Conservation (phyloP, 2,888 invertebrate species). For the Heliconius cydno region DNA sequence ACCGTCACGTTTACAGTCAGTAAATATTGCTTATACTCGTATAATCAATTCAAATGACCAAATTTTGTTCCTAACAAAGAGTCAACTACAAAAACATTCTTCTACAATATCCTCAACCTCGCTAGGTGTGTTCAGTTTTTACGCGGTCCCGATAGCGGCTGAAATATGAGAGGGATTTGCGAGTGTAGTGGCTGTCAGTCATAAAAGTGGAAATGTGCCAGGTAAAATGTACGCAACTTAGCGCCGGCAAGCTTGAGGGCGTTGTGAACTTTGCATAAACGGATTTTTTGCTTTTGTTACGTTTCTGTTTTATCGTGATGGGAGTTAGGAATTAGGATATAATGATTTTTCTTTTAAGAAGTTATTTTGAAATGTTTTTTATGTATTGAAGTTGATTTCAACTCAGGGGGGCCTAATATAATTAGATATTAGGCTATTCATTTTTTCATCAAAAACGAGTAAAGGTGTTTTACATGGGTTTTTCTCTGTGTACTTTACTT, state of each 20-base stretch:
- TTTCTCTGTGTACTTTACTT: not conserved
- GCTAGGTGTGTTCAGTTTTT: conserved; percentile 41
- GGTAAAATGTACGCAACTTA: conserved; percentile 34
- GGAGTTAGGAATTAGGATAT: not conserved
- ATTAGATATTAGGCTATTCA: no score
- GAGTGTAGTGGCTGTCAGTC: conserved; percentile 46
- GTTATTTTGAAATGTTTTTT: not conserved
- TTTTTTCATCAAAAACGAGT: not conserved
- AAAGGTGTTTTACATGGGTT: not conserved
- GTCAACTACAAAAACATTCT: conserved; percentile 8
- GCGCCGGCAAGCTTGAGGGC: conserved; percentile 13
- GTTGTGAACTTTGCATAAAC: conserved; percentile 26
- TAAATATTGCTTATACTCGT: no score
- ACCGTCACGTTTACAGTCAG: no score
- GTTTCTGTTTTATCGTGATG: not conserved
- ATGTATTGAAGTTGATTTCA: not conserved
- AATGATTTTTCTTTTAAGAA: not conserved
- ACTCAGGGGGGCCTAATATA: not conserved
- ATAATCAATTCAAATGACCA: not conserved
- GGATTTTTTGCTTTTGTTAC: conserved; percentile 4
- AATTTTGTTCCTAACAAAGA: not conserved
- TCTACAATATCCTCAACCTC: conserved; percentile 26
- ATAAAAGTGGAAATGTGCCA: conserved; percentile 48
- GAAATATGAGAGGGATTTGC: conserved; percentile 52
- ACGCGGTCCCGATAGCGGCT: conserved; percentile 45